Percentiles rank a stretch among this genome's conserved stretches.
Evolutionary conservation across 2,797 vertebrate species (phyloP).

Genomic region (Philypnodon macrostomus): DNA sequence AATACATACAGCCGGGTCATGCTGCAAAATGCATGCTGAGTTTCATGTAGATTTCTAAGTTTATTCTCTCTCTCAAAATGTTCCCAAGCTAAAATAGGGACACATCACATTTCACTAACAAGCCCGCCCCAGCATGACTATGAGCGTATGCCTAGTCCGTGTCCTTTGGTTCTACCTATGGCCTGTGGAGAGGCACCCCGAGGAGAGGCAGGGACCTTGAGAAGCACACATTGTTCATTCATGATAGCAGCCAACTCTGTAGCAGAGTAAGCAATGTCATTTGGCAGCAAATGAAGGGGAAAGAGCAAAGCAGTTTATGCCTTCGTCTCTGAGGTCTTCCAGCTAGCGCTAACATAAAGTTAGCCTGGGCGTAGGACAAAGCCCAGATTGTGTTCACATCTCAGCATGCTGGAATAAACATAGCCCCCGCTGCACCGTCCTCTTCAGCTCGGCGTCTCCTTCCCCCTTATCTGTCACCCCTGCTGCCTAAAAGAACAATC

Average conservation of each 20-base stretch:
- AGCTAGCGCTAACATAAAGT: constrained; percentile 45
- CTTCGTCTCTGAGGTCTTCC: constrained; percentile 40
- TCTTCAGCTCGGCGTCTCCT: constrained; percentile 30
- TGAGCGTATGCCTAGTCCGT: constrained; percentile 7
- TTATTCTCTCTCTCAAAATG: constrained; percentile 12
- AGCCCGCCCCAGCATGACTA: constrained; percentile 27
- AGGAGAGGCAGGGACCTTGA: constrained; percentile 46
- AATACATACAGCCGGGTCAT: constrained; percentile 36
- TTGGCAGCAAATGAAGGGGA: constrained; percentile 75
- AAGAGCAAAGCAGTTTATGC: constrained; percentile 58
- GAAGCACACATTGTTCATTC: constrained; percentile 64
- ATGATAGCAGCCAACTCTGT: constrained; percentile 48
- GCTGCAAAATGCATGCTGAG: not conserved
- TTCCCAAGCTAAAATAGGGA: constrained; percentile 27
- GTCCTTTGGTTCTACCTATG: constrained; percentile 33
- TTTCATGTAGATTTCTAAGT: constrained; percentile 2
- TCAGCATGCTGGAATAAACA: constrained; percentile 54
- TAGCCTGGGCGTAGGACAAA: constrained; percentile 52
- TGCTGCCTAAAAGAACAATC: constrained; percentile 62
- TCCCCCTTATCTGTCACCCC: constrained; percentile 44
- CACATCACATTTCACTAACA: constrained; percentile 31
- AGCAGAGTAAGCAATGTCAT: constrained; percentile 57
- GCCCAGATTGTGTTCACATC: constrained; percentile 55
- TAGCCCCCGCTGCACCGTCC: constrained; percentile 47
- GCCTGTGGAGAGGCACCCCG: constrained; percentile 40